Evolutionary conservation across 2,113 vertebrate species (phyloP).

Genomic region (Formicarius rufipectus): DNA sequence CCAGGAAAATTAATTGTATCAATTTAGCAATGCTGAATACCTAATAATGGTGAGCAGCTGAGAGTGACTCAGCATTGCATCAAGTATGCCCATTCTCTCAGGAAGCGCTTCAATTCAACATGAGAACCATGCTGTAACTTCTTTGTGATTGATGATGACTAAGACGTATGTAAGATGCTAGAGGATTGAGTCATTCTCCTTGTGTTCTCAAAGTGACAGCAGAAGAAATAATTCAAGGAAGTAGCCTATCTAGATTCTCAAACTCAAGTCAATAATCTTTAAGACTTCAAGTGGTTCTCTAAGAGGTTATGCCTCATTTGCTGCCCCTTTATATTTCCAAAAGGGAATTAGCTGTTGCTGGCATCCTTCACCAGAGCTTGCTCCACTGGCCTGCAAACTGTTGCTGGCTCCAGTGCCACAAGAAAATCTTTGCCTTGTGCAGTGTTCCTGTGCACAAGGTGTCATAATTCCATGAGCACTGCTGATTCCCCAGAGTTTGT

Average conservation of each 20-base stretch:
- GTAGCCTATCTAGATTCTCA: not conserved
- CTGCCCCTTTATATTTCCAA: not conserved
- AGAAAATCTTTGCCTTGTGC: not conserved
- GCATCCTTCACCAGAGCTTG: not conserved
- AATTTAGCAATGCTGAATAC: conserved; percentile 60
- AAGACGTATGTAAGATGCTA: conserved; percentile 50
- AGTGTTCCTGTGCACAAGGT: not conserved
- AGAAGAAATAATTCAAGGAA: conserved; percentile 32
- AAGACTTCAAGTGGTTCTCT: not conserved
- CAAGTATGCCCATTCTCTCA: conserved; percentile 51
- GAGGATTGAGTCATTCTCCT: conserved; percentile 62
- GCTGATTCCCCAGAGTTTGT: not conserved
- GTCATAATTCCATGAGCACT: not conserved
- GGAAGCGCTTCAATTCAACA: conserved; percentile 62
- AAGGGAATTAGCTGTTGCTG: not conserved
- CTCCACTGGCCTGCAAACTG: not conserved
- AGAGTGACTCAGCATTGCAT: conserved; percentile 68
- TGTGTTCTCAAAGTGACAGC: conserved; percentile 27
- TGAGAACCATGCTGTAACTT: conserved; percentile 60
- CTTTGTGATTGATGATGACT: conserved; percentile 66
- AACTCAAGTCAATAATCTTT: not conserved
- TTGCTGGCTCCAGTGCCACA: not conserved
- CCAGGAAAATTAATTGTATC: conserved; percentile 68
- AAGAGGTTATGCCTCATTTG: not conserved
- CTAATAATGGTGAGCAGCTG: conserved; percentile 70